Evolutionary conservation across 2,113 vertebrate species (phyloP).

Genomic region (Serilophus lunatus): DNA sequence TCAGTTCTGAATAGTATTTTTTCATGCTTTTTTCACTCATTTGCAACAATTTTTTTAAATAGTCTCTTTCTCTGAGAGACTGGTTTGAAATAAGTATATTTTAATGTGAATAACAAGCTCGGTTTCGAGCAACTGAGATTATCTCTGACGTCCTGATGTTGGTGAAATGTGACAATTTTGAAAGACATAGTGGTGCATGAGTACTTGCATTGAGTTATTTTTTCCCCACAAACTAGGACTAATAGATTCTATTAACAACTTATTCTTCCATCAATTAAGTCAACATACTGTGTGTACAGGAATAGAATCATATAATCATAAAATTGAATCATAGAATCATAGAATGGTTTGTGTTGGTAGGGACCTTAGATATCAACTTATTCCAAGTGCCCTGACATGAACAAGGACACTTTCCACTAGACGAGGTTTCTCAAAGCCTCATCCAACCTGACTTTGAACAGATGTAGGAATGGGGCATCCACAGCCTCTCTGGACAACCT

Average conservation of each 20-base stretch:
- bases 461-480: too few relatives aligned
- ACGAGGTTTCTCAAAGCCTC: not conserved
- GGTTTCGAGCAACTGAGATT: not conserved
- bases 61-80: not conserved
- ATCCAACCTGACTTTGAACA: not conserved
- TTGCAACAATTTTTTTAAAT: not conserved
- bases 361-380: too few relatives aligned
- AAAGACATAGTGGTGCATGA: not conserved
- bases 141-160: not conserved
- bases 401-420: not conserved
- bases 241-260: not conserved
- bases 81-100: not conserved
- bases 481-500: not conserved
- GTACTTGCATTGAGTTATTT: not conserved
- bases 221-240: not conserved
- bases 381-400: not conserved
- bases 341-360: not conserved
- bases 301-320: not conserved
- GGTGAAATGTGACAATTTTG: not conserved
- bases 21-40: rapidly evolving
- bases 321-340: not conserved
- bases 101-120: not conserved
- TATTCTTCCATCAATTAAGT: not conserved
- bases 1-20: not conserved
- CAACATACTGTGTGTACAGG: not conserved